Evolutionary conservation across 2,888 invertebrate genomes (phyloP).

Genomic region (Tetragnatha montana): DNA sequence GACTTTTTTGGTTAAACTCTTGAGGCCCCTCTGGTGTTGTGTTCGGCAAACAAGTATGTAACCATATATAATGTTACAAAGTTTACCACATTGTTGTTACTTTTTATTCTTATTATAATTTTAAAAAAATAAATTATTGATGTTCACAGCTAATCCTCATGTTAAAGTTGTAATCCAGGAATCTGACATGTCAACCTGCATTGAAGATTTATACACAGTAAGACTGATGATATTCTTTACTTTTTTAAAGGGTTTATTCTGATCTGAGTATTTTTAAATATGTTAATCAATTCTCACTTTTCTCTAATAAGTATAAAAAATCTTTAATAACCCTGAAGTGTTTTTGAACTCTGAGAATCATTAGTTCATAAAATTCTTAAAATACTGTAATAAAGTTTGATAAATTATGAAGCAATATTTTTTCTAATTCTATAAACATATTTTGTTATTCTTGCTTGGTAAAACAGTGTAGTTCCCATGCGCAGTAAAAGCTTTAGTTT

Average conservation of each 20-base stretch:
- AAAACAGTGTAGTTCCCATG: too few relatives aligned
- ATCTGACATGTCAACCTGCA: constrained; percentile 41
- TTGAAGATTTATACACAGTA: constrained; percentile 55
- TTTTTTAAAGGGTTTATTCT: too few relatives aligned
- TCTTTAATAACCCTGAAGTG: too few relatives aligned
- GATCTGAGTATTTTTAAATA: too few relatives aligned
- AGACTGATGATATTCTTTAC: background rate
- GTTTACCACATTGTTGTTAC: background rate
- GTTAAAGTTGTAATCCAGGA: constrained; percentile 52
- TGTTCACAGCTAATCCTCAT: constrained; percentile 32
- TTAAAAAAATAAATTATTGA: background rate
- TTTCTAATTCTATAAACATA: background rate
- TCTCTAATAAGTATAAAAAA: too few relatives aligned
- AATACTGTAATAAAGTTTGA: too few relatives aligned
- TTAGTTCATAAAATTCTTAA: too few relatives aligned
- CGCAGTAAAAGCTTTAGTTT: too few relatives aligned
- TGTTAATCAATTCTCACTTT: too few relatives aligned
- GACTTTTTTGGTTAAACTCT: constrained; percentile 31
- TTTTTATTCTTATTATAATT: background rate
- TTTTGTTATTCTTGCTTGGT: too few relatives aligned
- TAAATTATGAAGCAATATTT: background rate
- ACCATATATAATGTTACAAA: background rate
- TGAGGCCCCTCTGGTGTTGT: constrained; percentile 58
- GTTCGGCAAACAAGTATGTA: constrained; percentile 34
- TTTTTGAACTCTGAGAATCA: too few relatives aligned